These are phyloP conservation scores for Murina feae DNA, from an alignment of 2,113 vertebrate genomes.

Conservation along the genomic window DNA sequence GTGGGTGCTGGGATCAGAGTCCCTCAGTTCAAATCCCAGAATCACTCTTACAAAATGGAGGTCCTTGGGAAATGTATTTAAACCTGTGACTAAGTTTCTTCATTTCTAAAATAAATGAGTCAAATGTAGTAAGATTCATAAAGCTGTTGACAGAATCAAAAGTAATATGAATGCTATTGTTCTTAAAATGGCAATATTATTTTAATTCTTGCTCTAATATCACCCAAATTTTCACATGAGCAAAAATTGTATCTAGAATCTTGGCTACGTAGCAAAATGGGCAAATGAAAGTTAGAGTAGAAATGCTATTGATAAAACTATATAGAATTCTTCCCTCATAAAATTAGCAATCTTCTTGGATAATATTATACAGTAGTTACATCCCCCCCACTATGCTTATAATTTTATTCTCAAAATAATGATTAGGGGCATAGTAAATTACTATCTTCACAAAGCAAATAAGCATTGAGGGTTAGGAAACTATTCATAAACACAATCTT, in stretches of 20 bases:
- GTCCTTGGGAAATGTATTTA: background rate
- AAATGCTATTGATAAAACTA: background rate
- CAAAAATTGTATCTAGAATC: background rate
- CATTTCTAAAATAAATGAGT: conserved; percentile 2
- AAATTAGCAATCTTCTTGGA: background rate
- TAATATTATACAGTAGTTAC: background rate
- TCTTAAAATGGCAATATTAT: background rate
- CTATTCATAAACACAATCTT: background rate
- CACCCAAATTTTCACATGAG: background rate
- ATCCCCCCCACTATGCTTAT: rapidly evolving
- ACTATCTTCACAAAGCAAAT: background rate
- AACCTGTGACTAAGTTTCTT: background rate
- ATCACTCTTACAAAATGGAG: background rate
- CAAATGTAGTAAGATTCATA: background rate
- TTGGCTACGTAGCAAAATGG: background rate
- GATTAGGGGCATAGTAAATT: background rate
- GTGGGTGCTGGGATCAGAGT: background rate
- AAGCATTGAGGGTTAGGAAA: background rate
- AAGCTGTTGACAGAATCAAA: background rate
- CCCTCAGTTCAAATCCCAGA: background rate
- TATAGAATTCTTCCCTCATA: background rate
- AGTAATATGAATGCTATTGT: background rate
- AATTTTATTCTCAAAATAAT: conserved; percentile 10
- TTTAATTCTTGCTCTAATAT: background rate
- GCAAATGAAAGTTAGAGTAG: background rate